Base-by-base conservation (phyloP, 2,797 vertebrate species). In the Ciconia nigra region DNA sequence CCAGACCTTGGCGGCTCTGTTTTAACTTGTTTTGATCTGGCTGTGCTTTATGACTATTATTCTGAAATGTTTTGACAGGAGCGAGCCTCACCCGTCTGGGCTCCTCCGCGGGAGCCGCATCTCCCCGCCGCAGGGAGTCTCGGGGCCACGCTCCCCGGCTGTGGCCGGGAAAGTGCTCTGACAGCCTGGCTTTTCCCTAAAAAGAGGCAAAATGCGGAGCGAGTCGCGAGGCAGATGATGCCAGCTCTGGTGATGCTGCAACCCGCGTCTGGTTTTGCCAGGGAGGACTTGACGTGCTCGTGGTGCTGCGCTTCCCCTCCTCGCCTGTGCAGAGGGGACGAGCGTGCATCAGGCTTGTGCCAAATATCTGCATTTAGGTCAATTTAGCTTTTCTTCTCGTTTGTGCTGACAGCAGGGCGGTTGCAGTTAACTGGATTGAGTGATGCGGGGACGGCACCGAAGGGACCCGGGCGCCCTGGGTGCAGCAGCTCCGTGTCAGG, bases 31-130 rank as follows among this genome's bases (percentile, higher is more conserved):
- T 97, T 96, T 80, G 96, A 94, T 96, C 94, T 80, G 94, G 57
- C 81, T 4, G 39, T 96, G 94, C 92, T 97, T 97, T 97, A 97
- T 96, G 96, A 96, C 47, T 74, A 76, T 95, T 85, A 54, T 91
- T 92, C 89, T 94, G 96, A 97, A 97, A 96, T 97, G 97, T 97
- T 97, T 97, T 93, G 97, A 97, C 97, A 96, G 93, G 42, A 89
- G 77, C 4, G 8, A 90, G 77, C 87, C 87, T 97, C 94, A 83
- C 88, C 88, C 74, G 46, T 77, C 95, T 87, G 76, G 84, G 84
- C 71, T 92, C n/a, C 83, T 70, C 87, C 1, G 24, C n/a, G 2
- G 79, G 80, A 85, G 71, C 72, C 2, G 3, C 93, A 61, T 88
- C 77, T 49, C n/a, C 65, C 72, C 3, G 2, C 37, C 5, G 4